Base-by-base conservation (phyloP, 2,113 vertebrate genomes). In the Ceratotherium simum region DNA sequence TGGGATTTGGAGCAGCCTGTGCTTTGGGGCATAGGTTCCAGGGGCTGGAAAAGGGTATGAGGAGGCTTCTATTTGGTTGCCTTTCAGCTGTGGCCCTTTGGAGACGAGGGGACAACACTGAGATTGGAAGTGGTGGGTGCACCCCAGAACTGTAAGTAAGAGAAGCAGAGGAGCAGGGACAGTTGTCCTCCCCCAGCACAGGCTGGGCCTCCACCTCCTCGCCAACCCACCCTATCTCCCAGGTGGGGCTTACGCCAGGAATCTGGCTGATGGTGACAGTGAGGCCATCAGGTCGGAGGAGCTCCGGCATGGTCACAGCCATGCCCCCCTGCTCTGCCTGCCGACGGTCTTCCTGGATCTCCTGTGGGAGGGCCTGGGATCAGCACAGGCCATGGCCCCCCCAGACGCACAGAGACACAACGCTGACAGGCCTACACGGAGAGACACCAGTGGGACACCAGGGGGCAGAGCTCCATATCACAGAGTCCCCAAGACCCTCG, bases 181-280 rank as follows among this genome's bases (percentile, higher is more conserved):
- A 3, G n/a, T 2, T 67, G 51, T n/a, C 27, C 16, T 33, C 18
- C 73, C 56, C 29, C 0, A 21, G n/a, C 60, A 11, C 0, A 6
- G 25, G 39, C 85, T 46, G 69, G 79, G 58, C 78, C n/a, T 62
- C 39, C 46, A n/a, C 64, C 89, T 46, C 60, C 48, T 46, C 33
- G 33, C 62, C 82, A 14, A 46, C 76, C 82, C 0, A 9, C 42
- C 54, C 64, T 18, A 0, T 36, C 42, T 80, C 60, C 54, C 11
- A 1, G 56, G 78, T 14, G 78, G 29, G 76, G 98, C 99, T 99
- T 99, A 99, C 99, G 0, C 98, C 99, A 9, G 99, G 99, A 92
- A 99, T 99, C 96, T 99, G 99, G 98, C 99, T 99, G 98, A 99
- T 99, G n/a, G 99, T 99, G 98, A 99, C 99, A 4, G 99, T 99